These are phyloP conservation scores for Hydraecia micacea DNA, from an alignment of 2,888 invertebrate species.

Conservation along the genomic window DNA sequence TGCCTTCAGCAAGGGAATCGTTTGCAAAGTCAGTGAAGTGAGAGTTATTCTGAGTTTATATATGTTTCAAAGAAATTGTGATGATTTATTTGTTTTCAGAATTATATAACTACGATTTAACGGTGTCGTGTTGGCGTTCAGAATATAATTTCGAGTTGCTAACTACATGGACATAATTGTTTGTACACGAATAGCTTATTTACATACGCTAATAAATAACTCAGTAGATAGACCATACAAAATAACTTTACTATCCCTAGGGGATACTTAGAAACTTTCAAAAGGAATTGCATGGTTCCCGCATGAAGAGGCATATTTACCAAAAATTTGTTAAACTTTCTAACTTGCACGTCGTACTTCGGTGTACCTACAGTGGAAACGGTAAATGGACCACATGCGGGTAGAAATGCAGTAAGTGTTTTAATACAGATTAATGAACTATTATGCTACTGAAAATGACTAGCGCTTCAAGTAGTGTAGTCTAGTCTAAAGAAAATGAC, in stretches of 20 bases:
- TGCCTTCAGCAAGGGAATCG: slow-evolving; percentile 67
- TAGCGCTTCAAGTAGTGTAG: neutral
- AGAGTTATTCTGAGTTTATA: slow-evolving; percentile 56
- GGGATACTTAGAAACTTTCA: neutral
- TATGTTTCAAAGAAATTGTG: slow-evolving; percentile 53
- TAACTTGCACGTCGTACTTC: neutral
- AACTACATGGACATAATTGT: slow-evolving; percentile 54
- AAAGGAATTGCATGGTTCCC: neutral
- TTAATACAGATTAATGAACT: neutral
- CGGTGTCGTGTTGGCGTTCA: slow-evolving; percentile 49
- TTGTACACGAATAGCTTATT: slow-evolving; percentile 43
- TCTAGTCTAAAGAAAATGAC: neutral
- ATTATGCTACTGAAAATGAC: neutral
- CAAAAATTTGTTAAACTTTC: slow-evolving; percentile 4
- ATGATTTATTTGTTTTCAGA: slow-evolving; percentile 63
- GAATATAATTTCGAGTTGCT: slow-evolving; percentile 56
- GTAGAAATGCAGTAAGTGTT: neutral
- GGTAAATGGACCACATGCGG: slow-evolving; percentile 1
- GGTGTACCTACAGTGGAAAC: slow-evolving; percentile 1
- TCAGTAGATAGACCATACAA: neutral
- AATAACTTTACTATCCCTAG: neutral
- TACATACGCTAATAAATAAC: slow-evolving; percentile 17
- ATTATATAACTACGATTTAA: slow-evolving; percentile 64
- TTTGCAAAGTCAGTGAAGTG: slow-evolving; percentile 61
- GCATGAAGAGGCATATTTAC: neutral